Evolutionary conservation across 2,888 invertebrate species (phyloP).

Genomic region (Phortica magna): DNA sequence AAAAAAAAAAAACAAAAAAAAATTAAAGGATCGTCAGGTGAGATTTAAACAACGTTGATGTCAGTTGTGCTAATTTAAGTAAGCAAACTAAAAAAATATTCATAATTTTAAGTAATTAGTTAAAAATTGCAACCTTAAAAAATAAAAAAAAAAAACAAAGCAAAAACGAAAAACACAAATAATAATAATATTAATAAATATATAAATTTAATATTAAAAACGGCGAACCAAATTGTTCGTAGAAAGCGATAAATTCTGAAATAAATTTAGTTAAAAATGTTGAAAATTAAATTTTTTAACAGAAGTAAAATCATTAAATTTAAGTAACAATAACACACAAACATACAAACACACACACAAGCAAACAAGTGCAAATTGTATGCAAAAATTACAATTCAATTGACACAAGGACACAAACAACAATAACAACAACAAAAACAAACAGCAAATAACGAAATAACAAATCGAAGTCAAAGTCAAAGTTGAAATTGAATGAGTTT

Average conservation of each 20-base stretch:
- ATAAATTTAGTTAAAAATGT: slow-evolving; percentile 69
- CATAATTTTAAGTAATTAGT: slow-evolving; percentile 12
- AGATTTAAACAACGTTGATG: slow-evolving; percentile 59
- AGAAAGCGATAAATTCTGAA: slow-evolving; percentile 73
- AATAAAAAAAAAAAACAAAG: neutral
- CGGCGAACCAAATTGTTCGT: slow-evolving; percentile 39
- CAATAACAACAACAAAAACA: slow-evolving; percentile 37
- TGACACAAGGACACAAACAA: slow-evolving; percentile 39
- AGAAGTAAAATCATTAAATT: slow-evolving; percentile 46
- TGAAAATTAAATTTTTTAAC: slow-evolving; percentile 43
- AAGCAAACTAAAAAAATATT: slow-evolving; percentile 12
- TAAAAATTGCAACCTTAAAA: neutral
- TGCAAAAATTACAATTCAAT: slow-evolving; percentile 37
- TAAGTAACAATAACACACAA: slow-evolving; percentile 41
- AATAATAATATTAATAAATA: neutral
- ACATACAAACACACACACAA: slow-evolving; percentile 40
- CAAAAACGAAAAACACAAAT: slow-evolving; percentile 15
- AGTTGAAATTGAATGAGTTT: neutral
- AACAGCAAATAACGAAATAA: too few relatives aligned
- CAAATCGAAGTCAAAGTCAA: slow-evolving; percentile 17
- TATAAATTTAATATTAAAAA: neutral
- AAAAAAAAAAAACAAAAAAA: slow-evolving; percentile 17
- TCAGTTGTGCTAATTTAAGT: slow-evolving; percentile 46
- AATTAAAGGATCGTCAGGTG: neutral
- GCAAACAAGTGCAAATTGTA: slow-evolving; percentile 36